phyloP scores from a whole-genome alignment of 2,888 invertebrate species.

The Theretra japonica region DNA sequence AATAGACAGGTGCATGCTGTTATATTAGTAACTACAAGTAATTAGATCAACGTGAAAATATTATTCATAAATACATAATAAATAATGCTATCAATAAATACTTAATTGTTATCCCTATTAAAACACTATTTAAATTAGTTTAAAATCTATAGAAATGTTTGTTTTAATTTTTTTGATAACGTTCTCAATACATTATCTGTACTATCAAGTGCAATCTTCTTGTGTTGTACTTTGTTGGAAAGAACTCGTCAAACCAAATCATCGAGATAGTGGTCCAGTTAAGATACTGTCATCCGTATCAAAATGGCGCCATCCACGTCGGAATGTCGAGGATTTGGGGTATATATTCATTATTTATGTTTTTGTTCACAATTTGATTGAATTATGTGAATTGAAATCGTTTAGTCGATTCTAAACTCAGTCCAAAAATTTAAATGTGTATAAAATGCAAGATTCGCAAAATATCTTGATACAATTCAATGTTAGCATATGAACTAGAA shows the following conservation, averaged over 20 bases:
- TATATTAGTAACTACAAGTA: slow-evolving; percentile 8
- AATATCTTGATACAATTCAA: too few relatives aligned
- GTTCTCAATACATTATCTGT: neutral
- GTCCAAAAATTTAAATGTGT: too few relatives aligned
- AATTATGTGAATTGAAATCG: too few relatives aligned
- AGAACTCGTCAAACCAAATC: neutral
- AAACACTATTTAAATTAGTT: too few relatives aligned
- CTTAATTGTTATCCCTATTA: too few relatives aligned
- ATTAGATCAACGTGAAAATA: neutral
- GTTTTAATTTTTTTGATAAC: neutral
- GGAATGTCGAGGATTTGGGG: neutral
- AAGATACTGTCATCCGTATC: slow-evolving; percentile 11
- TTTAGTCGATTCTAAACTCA: too few relatives aligned
- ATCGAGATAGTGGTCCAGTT: slow-evolving; percentile 1
- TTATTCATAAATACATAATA: neutral
- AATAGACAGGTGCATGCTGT: slow-evolving; percentile 29
- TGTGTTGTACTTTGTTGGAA: neutral
- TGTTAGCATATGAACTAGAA: too few relatives aligned
- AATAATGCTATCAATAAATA: neutral
- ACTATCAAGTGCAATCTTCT: neutral
- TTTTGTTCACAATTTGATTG: too few relatives aligned
- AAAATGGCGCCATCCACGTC: neutral
- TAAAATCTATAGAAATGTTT: neutral
- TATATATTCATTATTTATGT: neutral
- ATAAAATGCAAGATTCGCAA: too few relatives aligned